Conservation (phyloP, 2,797 vertebrate species). For the Valencia hispanica region DNA sequence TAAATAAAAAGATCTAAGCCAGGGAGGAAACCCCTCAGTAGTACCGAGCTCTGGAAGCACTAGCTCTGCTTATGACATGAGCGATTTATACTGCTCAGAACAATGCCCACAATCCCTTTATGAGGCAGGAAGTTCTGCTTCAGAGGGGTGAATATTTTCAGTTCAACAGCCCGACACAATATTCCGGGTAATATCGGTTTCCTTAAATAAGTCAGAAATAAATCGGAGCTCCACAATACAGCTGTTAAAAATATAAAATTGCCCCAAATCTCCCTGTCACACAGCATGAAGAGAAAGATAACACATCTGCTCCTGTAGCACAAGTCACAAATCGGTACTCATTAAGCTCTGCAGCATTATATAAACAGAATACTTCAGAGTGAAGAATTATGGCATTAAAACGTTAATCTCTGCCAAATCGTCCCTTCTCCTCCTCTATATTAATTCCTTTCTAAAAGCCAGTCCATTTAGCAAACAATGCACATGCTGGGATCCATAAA, state of each 20-base stretch:
- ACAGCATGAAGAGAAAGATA: constrained; percentile 43
- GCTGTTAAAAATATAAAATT: constrained; percentile 76
- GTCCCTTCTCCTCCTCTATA: constrained; percentile 3
- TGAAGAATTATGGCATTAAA: constrained; percentile 29
- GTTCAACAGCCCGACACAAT: constrained; percentile 54
- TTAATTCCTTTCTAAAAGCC: constrained; percentile 19
- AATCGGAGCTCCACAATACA: constrained; percentile 61
- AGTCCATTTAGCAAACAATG: constrained; percentile 37
- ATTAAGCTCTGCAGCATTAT: constrained; percentile 20
- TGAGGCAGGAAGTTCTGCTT: constrained; percentile 65
- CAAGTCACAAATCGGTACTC: constrained; percentile 21
- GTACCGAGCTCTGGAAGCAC: constrained; percentile 43
- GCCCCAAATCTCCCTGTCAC: constrained; percentile 53
- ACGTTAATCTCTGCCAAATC: constrained; percentile 17
- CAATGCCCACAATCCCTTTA: constrained; percentile 60
- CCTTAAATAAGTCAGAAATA: constrained; percentile 77
- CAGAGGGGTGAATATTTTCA: constrained; percentile 57
- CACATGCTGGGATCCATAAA: constrained; percentile 53
- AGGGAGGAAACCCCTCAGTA: constrained; percentile 36
- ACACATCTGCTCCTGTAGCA: constrained; percentile 21
- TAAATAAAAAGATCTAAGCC: constrained; percentile 30
- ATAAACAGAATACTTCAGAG: not conserved
- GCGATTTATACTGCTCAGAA: constrained; percentile 63
- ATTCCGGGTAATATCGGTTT: constrained; percentile 63
- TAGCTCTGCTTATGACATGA: constrained; percentile 41